These are phyloP conservation scores for Piprites chloris DNA, from an alignment of 2,113 vertebrate species.

Conservation along the genomic window DNA sequence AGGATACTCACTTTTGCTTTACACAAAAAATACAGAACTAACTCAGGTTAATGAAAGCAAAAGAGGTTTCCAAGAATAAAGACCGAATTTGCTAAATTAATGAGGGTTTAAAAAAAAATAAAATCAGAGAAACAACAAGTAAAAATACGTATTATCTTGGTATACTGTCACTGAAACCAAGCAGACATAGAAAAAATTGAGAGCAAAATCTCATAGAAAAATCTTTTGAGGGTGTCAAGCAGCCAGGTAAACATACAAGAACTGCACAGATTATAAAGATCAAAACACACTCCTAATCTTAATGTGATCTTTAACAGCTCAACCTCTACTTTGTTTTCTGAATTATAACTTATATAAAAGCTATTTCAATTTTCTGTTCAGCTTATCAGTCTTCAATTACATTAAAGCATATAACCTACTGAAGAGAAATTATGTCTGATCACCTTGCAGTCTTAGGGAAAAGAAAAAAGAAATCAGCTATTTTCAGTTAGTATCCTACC, in stretches of 20 bases:
- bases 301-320: background rate
- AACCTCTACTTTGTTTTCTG: background rate
- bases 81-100: background rate
- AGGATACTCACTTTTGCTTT: background rate
- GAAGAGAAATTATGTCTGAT: background rate
- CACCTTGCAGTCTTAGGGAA: background rate
- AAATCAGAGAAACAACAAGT: background rate
- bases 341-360: background rate
- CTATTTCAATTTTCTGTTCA: background rate
- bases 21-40: background rate
- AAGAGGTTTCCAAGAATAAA: background rate
- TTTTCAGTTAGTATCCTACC: background rate
- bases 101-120: background rate
- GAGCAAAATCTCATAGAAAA: background rate
- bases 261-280: background rate
- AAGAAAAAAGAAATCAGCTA: background rate
- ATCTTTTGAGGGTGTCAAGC: background rate
- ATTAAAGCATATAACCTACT: background rate
- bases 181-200: background rate
- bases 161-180: background rate
- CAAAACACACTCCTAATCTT: background rate
- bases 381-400: background rate
- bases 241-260: background rate
- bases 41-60: background rate
- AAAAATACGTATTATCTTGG: background rate